Evolutionary conservation across 2,797 vertebrate genomes (phyloP).

Genomic region (Neostethus bicornis): DNA sequence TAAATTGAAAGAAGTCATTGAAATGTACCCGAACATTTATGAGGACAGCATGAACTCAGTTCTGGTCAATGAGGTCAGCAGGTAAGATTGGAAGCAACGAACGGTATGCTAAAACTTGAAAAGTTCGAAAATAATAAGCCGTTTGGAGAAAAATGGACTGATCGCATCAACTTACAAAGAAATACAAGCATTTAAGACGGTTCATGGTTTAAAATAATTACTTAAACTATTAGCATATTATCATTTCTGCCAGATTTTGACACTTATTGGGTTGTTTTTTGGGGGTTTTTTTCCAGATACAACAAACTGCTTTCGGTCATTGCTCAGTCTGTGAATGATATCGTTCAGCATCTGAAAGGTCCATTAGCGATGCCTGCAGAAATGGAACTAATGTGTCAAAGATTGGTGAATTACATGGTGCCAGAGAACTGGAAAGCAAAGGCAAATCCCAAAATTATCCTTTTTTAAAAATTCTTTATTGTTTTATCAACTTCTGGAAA

Average conservation of each 20-base stretch:
- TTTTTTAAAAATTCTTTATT: background rate
- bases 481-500: background rate
- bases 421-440: slow-evolving; percentile 89
- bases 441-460: slow-evolving; percentile 59
- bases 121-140: no score
- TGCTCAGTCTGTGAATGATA: slow-evolving; percentile 81
- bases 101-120: background rate
- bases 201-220: no score
- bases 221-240: no score
- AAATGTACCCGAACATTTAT: slow-evolving; percentile 86
- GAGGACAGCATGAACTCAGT: slow-evolving; percentile 95
- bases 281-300: slow-evolving; percentile 77
- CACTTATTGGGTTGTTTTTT: background rate
- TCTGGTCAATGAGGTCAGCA: slow-evolving; percentile 90
- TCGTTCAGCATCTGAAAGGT: slow-evolving; percentile 90
- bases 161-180: no score
- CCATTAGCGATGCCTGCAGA: slow-evolving; percentile 91
- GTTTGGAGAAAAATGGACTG: no score
- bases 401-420: slow-evolving; percentile 88
- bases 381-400: slow-evolving; percentile 89
- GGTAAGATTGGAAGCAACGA: slow-evolving; percentile 80
- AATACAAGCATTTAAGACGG: no score
- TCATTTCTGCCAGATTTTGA: no score
- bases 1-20: slow-evolving; percentile 75
- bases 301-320: slow-evolving; percentile 85